phyloP scores from a whole-genome alignment of 1,140 invertebrate species.

The Theocolax elegans region DNA sequence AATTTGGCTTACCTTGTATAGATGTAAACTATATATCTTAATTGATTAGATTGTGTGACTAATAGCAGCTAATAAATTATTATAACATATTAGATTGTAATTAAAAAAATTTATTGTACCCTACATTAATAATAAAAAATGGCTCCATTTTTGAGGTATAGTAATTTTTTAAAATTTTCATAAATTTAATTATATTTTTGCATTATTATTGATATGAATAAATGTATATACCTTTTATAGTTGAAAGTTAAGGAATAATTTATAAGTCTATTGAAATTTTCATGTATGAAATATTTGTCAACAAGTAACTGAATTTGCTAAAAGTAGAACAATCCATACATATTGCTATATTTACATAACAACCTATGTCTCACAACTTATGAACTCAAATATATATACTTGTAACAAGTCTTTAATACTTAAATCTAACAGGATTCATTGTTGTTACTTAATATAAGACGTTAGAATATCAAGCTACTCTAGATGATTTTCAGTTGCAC shows the following conservation, averaged over 20 bases:
- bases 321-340: background rate
- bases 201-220: too few relatives aligned
- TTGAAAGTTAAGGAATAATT: too few relatives aligned
- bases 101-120: too few relatives aligned
- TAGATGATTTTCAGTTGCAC: background rate
- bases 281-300: background rate
- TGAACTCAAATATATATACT: background rate
- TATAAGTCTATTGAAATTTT: too few relatives aligned
- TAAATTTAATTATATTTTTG: background rate
- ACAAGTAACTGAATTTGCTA: background rate
- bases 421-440: conserved; percentile 1
- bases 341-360: conserved; percentile 9
- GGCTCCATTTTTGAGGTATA: conserved; percentile 20
- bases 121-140: background rate
- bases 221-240: too few relatives aligned
- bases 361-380: background rate
- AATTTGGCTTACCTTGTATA: background rate
- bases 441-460: conserved; percentile 1
- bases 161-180: background rate
- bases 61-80: background rate
- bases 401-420: conserved; percentile 8
- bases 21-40: background rate
- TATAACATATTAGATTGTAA: background rate
- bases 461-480: background rate
- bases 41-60: background rate